Evolutionary conservation across 2,888 invertebrate species (phyloP).

Genomic region (Drosophila kanekoi): DNA sequence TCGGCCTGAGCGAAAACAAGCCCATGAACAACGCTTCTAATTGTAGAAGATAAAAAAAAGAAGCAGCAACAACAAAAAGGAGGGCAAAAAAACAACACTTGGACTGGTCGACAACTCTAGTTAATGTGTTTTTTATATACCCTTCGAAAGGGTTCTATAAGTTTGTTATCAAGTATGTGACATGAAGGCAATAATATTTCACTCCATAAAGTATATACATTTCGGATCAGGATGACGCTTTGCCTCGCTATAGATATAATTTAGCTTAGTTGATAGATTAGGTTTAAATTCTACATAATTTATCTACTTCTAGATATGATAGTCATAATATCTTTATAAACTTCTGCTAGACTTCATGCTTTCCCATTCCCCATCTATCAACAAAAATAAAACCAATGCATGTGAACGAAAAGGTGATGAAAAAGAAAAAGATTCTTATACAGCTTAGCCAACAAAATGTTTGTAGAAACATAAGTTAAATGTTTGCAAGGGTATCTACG

Average conservation of each 20-base stretch:
- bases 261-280: too few relatives aligned
- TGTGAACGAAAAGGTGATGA: too few relatives aligned
- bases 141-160: neutral
- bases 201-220: neutral
- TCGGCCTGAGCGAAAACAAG: constrained; percentile 55
- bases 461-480: neutral
- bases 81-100: constrained; percentile 42
- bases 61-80: constrained; percentile 14
- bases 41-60: constrained; percentile 73
- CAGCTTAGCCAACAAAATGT: neutral
- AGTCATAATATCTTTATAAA: too few relatives aligned
- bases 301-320: too few relatives aligned
- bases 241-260: too few relatives aligned
- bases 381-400: too few relatives aligned
- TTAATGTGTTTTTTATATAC: constrained; percentile 52
- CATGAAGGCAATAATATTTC: too few relatives aligned
- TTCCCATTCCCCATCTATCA: too few relatives aligned
- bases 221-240: neutral
- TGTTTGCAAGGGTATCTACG: constrained; percentile 1
- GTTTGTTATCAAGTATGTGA: neutral
- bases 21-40: constrained; percentile 68
- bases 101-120: constrained; percentile 62
- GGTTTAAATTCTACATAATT: neutral
- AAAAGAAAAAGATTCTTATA: too few relatives aligned
- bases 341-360: too few relatives aligned